phyloP scores from a whole-genome alignment of 2,888 invertebrate genomes.

The Rugalucina vietnamica region DNA sequence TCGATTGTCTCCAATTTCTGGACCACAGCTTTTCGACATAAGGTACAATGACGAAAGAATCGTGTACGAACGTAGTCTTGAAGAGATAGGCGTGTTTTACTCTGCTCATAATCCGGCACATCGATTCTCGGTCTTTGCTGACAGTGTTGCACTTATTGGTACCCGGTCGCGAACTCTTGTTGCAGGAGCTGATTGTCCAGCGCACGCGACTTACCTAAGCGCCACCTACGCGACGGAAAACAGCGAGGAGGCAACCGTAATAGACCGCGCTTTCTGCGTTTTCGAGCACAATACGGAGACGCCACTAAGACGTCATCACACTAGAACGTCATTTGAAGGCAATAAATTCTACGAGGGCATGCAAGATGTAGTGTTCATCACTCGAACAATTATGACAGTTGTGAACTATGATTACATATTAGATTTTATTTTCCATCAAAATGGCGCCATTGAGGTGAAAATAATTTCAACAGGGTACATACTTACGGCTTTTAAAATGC shows the following conservation, averaged over 20 bases:
- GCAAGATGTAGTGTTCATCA: constrained; percentile 68
- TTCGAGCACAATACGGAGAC: constrained; percentile 77
- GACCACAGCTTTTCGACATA: constrained; percentile 74
- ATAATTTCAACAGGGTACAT: constrained; percentile 77
- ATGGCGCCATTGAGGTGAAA: constrained; percentile 71
- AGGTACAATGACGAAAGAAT: constrained; percentile 73
- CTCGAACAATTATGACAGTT: constrained; percentile 71
- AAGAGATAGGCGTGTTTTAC: constrained; percentile 77
- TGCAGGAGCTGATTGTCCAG: constrained; percentile 79
- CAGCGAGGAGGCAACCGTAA: constrained; percentile 36
- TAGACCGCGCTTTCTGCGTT: constrained; percentile 71
- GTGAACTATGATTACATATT: constrained; percentile 79
- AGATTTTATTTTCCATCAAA: constrained; percentile 79
- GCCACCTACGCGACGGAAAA: constrained; percentile 58
- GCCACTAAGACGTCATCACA: constrained; percentile 76
- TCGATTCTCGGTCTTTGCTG: constrained; percentile 69
- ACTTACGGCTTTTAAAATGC: constrained; percentile 59
- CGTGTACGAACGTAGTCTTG: constrained; percentile 78
- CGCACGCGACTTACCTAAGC: constrained; percentile 71
- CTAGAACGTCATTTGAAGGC: constrained; percentile 28
- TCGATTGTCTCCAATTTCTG: constrained; percentile 71
- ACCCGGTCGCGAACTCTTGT: constrained; percentile 65
- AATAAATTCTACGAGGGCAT: constrained; percentile 73
- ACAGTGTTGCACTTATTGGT: constrained; percentile 72
- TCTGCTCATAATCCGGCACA: constrained; percentile 68